Base-by-base conservation (phyloP, 2,888 invertebrate genomes). In the Lacanobia wlatinum region DNA sequence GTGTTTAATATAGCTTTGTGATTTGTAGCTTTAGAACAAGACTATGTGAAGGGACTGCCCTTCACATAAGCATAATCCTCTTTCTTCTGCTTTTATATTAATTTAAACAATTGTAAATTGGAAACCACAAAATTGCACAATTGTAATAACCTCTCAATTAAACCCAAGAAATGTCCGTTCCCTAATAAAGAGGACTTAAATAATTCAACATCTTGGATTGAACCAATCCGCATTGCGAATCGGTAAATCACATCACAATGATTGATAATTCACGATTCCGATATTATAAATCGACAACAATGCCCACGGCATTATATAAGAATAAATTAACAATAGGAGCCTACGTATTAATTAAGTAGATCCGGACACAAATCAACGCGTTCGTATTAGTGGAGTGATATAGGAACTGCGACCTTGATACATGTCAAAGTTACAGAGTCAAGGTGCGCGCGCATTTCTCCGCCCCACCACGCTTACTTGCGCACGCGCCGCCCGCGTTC, bases 361-460 rank as follows among this genome's bases (percentile, higher is more conserved):
- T 82, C 85, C 87, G 84, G 87, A 84, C 78, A 81, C 75, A 75
- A 80, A 83, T 85, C 82, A 80, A 78, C 60, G 75, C 43, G 53
- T 58, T 66, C 62, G 55, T 64, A 46, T 64, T 62, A 66, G 62
- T 86, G 84, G 87, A 81, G 50, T 55, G 43, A 40, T 65, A 53
- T 72, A 56, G 84, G 84, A 81, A 80, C 70, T 78, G 70, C 69
- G 88, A 88, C 92, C 93, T 92, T 92, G 90, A 81, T 74, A 65
- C 74, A 88, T 90, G 90, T 92, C 91, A 92, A 90, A 91, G 91
- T 90, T 90, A 89, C 87, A 90, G 87, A 89, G 89, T 84, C 93
- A 94, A 93, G 92, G 92, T 87, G 80, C 84, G 78, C 87, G 80
- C 87, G 84, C 91, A 92, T 93, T 92, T 92, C 92, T 90, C 88